phyloP scores from a whole-genome alignment of 2,888 invertebrate genomes.

The Oscheius sp. region DNA sequence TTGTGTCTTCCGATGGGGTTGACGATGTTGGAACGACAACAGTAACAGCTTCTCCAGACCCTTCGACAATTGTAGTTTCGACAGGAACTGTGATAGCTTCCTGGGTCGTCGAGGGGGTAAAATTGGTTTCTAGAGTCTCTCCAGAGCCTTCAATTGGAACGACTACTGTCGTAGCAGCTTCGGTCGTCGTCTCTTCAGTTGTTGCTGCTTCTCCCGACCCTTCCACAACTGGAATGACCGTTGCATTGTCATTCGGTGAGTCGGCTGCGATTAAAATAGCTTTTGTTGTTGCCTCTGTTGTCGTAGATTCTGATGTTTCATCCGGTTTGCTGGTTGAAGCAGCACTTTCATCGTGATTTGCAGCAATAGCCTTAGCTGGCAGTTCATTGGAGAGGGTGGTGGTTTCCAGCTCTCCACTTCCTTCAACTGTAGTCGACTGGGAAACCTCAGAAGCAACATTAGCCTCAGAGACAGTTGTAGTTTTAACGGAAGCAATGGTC shows the following conservation, averaged over 20 bases:
- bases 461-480: constrained; percentile 5
- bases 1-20: not conserved
- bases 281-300: not conserved
- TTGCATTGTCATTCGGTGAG: too few species aligned
- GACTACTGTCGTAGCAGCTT: not conserved
- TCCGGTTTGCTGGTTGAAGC: not conserved
- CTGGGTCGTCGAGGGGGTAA: not conserved
- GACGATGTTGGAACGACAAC: not conserved
- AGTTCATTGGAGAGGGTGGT: constrained; percentile 20
- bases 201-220: constrained; percentile 34
- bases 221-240: constrained; percentile 24
- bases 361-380: constrained; percentile 2
- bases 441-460: not conserved
- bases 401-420: constrained; percentile 14
- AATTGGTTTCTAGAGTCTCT: too few species aligned
- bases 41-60: not conserved
- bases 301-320: not conserved
- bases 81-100: not conserved
- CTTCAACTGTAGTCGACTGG: not conserved
- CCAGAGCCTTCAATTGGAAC: not conserved
- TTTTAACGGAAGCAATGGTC: constrained; percentile 16
- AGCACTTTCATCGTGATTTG: not conserved
- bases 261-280: constrained; percentile 19
- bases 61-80: not conserved
- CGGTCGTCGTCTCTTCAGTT: constrained; percentile 11